phyloP scores from a whole-genome alignment of 2,888 invertebrate genomes.

The Drosophila limbata region DNA sequence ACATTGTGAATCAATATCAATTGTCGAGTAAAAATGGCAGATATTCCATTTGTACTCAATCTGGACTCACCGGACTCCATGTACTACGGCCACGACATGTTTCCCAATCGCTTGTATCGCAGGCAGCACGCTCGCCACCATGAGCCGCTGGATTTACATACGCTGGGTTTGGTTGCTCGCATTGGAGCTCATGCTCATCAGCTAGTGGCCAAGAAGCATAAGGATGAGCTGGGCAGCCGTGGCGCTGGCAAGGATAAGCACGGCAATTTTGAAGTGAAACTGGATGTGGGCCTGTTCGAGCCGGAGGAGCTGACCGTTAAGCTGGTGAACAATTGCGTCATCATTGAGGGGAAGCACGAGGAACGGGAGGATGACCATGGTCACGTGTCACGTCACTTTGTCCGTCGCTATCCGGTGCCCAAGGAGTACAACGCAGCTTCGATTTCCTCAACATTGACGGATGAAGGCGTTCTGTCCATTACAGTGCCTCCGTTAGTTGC shows the following conservation, averaged over 20 bases:
- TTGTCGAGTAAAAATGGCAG: slow-evolving; percentile 68
- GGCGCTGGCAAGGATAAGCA: slow-evolving; percentile 86
- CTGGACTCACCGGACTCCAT: slow-evolving; percentile 77
- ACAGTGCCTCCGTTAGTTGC: slow-evolving; percentile 87
- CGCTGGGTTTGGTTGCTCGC: slow-evolving; percentile 78
- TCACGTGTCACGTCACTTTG: slow-evolving; percentile 92
- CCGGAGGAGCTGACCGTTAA: slow-evolving; percentile 90
- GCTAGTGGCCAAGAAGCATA: slow-evolving; percentile 61
- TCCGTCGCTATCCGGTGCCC: slow-evolving; percentile 89
- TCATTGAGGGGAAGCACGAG: slow-evolving; percentile 90
- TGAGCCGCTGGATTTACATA: slow-evolving; percentile 75
- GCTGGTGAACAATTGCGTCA: slow-evolving; percentile 86
- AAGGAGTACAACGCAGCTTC: slow-evolving; percentile 89
- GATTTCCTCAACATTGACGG: slow-evolving; percentile 90
- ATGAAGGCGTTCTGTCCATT: slow-evolving; percentile 92
- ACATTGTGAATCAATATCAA: slow-evolving; percentile 19
- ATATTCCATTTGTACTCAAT: slow-evolving; percentile 81
- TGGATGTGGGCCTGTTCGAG: slow-evolving; percentile 90
- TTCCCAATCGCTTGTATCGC: slow-evolving; percentile 81
- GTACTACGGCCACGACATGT: slow-evolving; percentile 81
- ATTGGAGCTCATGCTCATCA: slow-evolving; percentile 79
- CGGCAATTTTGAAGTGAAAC: slow-evolving; percentile 88
- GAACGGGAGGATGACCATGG: slow-evolving; percentile 91
- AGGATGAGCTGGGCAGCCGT: slow-evolving; percentile 54
- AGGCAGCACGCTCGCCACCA: slow-evolving; percentile 76